phyloP scores from a whole-genome alignment of 2,113 vertebrate species.

The Tychaedon coryphoeus region DNA sequence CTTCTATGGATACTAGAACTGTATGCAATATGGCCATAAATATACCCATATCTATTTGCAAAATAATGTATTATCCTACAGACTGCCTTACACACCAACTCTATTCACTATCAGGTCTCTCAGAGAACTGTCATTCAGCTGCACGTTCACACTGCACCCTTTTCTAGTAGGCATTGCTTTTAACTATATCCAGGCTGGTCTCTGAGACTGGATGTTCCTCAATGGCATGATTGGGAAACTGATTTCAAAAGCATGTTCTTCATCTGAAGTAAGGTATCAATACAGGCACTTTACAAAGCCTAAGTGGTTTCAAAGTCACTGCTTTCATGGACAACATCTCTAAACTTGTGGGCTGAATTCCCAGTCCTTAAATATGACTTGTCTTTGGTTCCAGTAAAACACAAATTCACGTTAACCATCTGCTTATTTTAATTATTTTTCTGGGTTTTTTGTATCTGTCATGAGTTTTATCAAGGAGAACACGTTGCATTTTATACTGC shows the following conservation, averaged over 20 bases:
- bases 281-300: neutral
- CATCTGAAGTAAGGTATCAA: neutral
- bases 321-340: neutral
- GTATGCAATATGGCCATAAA: fast-evolving
- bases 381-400: neutral
- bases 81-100: neutral
- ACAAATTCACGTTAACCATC: neutral
- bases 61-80: neutral
- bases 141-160: too few species aligned
- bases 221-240: neutral
- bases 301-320: neutral
- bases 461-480: neutral
- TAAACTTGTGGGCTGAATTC: neutral
- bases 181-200: neutral
- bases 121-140: neutral
- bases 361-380: neutral
- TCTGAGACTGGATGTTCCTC: neutral
- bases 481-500: neutral
- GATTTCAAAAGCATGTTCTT: neutral
- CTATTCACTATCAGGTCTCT: neutral
- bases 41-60: neutral
- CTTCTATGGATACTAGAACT: neutral
- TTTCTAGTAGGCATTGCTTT: neutral
- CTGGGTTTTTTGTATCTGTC: neutral
- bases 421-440: neutral